Evolutionary conservation across 2,888 invertebrate species (phyloP), one percentile per base, ranked within the genome.

Genomic region (Prosopocoilus inquinatus): DNA sequence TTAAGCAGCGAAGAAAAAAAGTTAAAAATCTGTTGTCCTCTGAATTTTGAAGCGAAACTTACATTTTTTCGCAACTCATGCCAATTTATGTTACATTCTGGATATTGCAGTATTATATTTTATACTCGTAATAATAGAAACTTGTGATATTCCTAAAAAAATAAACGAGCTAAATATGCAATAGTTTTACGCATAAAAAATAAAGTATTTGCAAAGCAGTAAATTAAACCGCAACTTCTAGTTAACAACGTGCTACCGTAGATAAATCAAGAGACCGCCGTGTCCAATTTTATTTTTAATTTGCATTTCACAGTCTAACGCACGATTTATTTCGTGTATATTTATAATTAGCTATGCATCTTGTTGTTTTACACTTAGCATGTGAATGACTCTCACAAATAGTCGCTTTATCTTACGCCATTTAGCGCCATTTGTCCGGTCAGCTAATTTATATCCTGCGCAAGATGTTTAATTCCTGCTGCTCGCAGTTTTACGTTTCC

Each of bases 371-470:
- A 54, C 58, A 59, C 62, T 63, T 61, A 64, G 64, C 60, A 64
- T 62, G 64, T 61, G 63, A 65, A 47, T 55, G 63, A 62, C 61
- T 60, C 58, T 54, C 58, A 56, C 57, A 61, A 64, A 63, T 62
- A 61, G 57, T 52, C 59, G 56, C 63, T 66, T 65, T 63, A 65
- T 64, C 65, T 67, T 62, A 53, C 53, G 62, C 57, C 62, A 65
- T 65, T 69, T 66, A 67, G 59, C 63, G 64, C 66, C 65, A 62
- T 66, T 64, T 64, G 62, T 62, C 61, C 49, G 58, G 63, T 56
- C 64, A 63, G 61, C 59, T 66, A 65, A 67, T 67, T 66, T 67
- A 67, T 67, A 64, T 67, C 64, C 61, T 60, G 62, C 62, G 57
- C 61, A 59, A 63, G 60, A 64, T 64, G 59, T 60, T 66, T 62